Evolutionary conservation across 2,113 vertebrate species (phyloP).

Genomic region (Casuarius casuarius): DNA sequence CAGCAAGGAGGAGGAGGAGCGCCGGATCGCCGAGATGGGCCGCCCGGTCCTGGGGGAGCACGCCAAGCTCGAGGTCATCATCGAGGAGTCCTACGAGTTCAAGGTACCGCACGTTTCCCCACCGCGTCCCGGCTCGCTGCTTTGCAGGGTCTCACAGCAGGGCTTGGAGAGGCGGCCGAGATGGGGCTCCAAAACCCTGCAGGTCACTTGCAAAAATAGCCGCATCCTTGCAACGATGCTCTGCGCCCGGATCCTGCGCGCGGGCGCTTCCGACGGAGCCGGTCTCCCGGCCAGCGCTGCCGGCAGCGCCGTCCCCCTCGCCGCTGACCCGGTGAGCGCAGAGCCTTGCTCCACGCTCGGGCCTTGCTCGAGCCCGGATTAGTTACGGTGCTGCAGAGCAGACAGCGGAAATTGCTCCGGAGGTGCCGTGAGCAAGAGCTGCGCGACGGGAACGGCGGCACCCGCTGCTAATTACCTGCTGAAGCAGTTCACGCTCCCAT

Average conservation of each 20-base stretch:
- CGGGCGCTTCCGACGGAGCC: not conserved
- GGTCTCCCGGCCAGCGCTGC: not conserved
- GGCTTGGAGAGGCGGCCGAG: no score
- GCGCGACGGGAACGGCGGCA: no score
- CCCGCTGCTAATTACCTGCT: no score
- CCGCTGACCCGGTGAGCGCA: not conserved
- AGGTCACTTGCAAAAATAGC: no score
- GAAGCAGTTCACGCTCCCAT: no score
- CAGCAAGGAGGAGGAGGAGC: constrained; percentile 90
- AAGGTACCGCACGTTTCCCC: no score
- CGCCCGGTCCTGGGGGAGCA: constrained; percentile 90
- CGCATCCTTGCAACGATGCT: no score
- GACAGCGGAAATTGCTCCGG: not conserved
- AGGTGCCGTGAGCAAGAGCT: no score
- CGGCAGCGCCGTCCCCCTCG: not conserved
- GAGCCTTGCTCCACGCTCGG: not conserved
- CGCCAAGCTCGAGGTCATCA: constrained; percentile 88
- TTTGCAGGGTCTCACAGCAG: not conserved
- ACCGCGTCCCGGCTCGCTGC: no score
- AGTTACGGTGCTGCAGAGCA: not conserved
- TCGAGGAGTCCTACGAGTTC: constrained; percentile 98
- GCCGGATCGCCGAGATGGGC: constrained; percentile 90
- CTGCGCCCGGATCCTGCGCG: no score
- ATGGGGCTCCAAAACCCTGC: no score
- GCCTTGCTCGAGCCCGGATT: not conserved